Evolutionary conservation across 2,113 vertebrate species (phyloP).

Genomic region (Aphyosemion australe): DNA sequence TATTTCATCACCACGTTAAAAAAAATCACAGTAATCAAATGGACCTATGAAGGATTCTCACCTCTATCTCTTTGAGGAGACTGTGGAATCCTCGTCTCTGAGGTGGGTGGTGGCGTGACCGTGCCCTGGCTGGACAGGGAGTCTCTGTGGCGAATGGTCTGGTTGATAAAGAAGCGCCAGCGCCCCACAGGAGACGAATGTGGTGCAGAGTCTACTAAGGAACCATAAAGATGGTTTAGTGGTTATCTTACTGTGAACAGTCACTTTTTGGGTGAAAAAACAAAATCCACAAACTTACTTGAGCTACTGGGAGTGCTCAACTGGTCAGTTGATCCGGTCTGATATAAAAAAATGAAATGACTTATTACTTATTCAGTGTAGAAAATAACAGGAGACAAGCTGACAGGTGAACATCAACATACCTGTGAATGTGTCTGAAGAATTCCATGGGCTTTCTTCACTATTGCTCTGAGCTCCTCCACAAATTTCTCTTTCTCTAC

Average conservation of each 20-base stretch:
- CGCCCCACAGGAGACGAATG: conserved; percentile 91
- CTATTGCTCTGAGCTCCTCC: conserved; percentile 84
- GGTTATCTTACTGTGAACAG: neutral
- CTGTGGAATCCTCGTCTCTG: conserved; percentile 59
- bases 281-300: conserved; percentile 73
- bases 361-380: conserved; percentile 1
- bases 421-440: conserved; percentile 80
- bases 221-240: conserved; percentile 15
- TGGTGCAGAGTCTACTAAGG: conserved; percentile 80
- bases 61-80: conserved; percentile 53
- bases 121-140: conserved; percentile 78
- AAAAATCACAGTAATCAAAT: conserved; percentile 14
- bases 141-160: conserved; percentile 89
- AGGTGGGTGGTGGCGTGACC: conserved; percentile 62
- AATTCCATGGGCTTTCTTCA: conserved; percentile 85
- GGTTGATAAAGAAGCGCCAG: conserved; percentile 94
- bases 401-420: neutral
- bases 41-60: conserved; percentile 2
- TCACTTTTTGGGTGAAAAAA: neutral
- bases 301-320: conserved; percentile 82
- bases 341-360: conserved; percentile 1
- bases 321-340: conserved; percentile 87
- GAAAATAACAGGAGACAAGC: neutral
- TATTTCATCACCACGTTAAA: conserved; percentile 19
- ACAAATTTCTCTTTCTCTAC: conserved; percentile 89